Evolutionary conservation across 2,888 invertebrate genomes (phyloP).

Genomic region (Diadegma fenestrale): DNA sequence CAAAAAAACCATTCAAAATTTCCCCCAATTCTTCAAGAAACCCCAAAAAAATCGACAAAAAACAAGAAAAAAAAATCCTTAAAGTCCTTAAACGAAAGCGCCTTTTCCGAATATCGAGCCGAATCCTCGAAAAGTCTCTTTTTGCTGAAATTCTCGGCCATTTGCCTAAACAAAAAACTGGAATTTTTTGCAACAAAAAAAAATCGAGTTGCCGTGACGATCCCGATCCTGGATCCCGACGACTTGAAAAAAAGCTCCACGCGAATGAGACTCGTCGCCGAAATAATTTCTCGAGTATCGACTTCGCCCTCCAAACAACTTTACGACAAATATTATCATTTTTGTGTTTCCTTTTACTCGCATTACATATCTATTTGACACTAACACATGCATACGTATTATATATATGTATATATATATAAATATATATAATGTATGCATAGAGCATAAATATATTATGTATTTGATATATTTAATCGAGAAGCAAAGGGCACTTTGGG

Average conservation of each 20-base stretch:
- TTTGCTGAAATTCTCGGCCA: no score
- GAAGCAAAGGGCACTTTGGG: slow-evolving; percentile 76
- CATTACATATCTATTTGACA: slow-evolving; percentile 48
- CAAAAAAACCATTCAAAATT: slow-evolving; percentile 54
- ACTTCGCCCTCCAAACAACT: slow-evolving; percentile 1
- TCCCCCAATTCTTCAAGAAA: not conserved
- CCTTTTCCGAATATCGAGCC: slow-evolving; percentile 56
- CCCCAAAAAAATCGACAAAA: not conserved
- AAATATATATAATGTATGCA: slow-evolving; percentile 16
- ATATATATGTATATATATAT: slow-evolving; percentile 36
- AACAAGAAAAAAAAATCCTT: not conserved
- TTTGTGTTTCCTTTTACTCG: slow-evolving; percentile 26
- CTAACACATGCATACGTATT: slow-evolving; percentile 9
- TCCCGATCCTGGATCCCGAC: not conserved
- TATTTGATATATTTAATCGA: slow-evolving; percentile 62
- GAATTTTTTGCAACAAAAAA: no score
- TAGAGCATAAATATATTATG: slow-evolving; percentile 2
- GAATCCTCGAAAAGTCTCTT: not conserved
- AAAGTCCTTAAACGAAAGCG: slow-evolving; percentile 67
- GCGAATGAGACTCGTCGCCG: not conserved
- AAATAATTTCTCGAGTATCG: not conserved
- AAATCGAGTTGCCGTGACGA: slow-evolving; percentile 50
- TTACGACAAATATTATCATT: slow-evolving; percentile 39
- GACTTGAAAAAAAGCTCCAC: not conserved
- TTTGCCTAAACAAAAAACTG: no score